phyloP scores from a whole-genome alignment of 2,888 invertebrate genomes.

The Hybos culiciformis region DNA sequence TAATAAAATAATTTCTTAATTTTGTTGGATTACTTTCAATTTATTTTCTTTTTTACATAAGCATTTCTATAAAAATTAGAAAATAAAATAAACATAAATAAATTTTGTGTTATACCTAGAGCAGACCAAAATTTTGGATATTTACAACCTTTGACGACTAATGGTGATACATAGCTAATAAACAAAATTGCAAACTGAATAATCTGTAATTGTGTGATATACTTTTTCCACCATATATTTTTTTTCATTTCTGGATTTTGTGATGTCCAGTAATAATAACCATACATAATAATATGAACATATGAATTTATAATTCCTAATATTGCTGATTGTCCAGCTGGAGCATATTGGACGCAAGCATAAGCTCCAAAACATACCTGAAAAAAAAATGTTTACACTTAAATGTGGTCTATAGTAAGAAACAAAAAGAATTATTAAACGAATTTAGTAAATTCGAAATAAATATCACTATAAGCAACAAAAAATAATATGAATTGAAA shows the following conservation, averaged over 20 bases:
- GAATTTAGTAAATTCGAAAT: no score
- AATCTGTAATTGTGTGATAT: constrained; percentile 69
- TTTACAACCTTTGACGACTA: constrained; percentile 39
- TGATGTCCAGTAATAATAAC: constrained; percentile 62
- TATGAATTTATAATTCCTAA: constrained; percentile 56
- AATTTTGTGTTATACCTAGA: constrained; percentile 48
- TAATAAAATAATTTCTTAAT: no score
- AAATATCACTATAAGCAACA: no score
- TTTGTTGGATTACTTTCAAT: no score
- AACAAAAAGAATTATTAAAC: no score
- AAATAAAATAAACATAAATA: constrained; percentile 52
- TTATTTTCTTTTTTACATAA: neutral
- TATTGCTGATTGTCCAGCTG: constrained; percentile 51
- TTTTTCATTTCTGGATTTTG: constrained; percentile 52
- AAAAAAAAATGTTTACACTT: no score
- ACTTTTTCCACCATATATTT: constrained; percentile 68
- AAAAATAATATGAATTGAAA: no score
- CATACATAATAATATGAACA: constrained; percentile 72
- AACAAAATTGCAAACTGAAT: constrained; percentile 48
- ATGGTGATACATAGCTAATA: constrained; percentile 39
- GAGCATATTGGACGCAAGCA: constrained; percentile 41
- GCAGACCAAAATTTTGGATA: constrained; percentile 44
- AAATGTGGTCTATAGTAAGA: no score
- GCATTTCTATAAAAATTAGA: constrained; percentile 43
- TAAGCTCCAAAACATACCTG: constrained; percentile 53